These are phyloP conservation scores for Conopomorpha cramerella DNA, from an alignment of 1,140 invertebrate species.

Conservation along the genomic window DNA sequence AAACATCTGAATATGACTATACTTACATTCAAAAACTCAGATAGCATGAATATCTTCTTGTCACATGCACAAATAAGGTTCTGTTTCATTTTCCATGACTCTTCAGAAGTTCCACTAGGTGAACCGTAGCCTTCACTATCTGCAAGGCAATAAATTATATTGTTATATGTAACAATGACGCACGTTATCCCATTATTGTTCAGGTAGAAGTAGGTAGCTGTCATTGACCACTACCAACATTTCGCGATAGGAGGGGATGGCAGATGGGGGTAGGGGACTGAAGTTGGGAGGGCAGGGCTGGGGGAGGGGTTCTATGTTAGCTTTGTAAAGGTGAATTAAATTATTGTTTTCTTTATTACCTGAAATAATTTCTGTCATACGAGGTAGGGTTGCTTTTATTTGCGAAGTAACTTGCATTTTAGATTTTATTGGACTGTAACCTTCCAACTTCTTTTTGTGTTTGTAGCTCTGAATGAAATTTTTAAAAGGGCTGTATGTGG, in stretches of 20 bases:
- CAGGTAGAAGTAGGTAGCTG: no score
- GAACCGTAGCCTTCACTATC: slow-evolving; percentile 46
- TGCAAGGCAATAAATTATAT: no score
- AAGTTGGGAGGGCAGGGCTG: no score
- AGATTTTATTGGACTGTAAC: slow-evolving; percentile 38
- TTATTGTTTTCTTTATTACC: no score
- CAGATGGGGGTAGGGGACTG: no score
- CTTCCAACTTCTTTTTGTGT: slow-evolving; percentile 29
- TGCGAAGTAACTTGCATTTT: slow-evolving; percentile 31
- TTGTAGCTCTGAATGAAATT: slow-evolving; percentile 44
- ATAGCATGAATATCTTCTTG: slow-evolving; percentile 51
- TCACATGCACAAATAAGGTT: slow-evolving; percentile 51
- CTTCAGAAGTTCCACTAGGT: slow-evolving; percentile 46
- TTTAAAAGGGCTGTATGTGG: slow-evolving; percentile 35
- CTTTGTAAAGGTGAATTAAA: no score
- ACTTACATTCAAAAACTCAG: slow-evolving; percentile 43
- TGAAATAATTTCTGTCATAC: slow-evolving; percentile 28
- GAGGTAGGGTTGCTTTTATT: slow-evolving; percentile 27
- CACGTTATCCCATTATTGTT: no score
- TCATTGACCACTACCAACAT: no score
- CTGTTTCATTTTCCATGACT: slow-evolving; percentile 50
- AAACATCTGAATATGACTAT: no score
- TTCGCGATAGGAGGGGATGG: no score
- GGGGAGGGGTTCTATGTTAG: no score
- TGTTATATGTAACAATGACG: no score